These are phyloP conservation scores for Scaptomyza hsui DNA, from an alignment of 1,140 invertebrate species.

Conservation along the genomic window DNA sequence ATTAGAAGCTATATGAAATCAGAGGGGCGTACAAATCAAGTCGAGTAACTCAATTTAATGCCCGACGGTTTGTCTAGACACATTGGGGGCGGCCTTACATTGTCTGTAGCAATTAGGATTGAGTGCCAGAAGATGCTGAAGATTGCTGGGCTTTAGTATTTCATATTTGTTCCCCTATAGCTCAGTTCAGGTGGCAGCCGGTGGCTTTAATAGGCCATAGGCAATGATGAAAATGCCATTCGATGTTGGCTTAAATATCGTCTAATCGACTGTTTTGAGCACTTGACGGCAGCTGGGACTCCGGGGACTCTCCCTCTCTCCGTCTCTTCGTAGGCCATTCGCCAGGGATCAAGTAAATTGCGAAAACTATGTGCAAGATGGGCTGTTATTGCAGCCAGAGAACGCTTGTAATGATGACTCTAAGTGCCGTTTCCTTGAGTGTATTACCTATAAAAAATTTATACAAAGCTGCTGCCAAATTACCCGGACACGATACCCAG, in stretches of 20 bases:
- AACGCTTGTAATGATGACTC: conserved; percentile 84
- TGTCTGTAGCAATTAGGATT: conserved; percentile 27
- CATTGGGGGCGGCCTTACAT: neutral
- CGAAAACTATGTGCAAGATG: conserved; percentile 84
- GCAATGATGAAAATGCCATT: conserved; percentile 69
- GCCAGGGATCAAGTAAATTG: conserved; percentile 82
- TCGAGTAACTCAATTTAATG: conserved; percentile 45
- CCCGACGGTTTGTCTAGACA: conserved; percentile 38
- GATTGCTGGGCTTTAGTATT: conserved; percentile 7
- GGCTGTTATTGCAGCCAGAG: conserved; percentile 83
- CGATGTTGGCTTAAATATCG: conserved; percentile 63
- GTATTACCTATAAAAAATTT: conserved; percentile 84
- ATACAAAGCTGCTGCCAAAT: conserved; percentile 81
- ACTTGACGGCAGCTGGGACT: conserved; percentile 60
- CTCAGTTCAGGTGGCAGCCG: conserved; percentile 45
- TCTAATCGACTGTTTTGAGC: conserved; percentile 74
- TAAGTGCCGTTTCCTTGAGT: conserved; percentile 84
- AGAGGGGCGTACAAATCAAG: conserved; percentile 38
- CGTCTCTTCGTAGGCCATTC: conserved; percentile 20
- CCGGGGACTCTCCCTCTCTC: conserved; percentile 2
- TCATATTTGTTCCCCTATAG: conserved; percentile 23
- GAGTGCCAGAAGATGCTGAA: conserved; percentile 24
- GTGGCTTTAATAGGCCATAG: conserved; percentile 65
- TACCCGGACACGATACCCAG: conserved; percentile 48
- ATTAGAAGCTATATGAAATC: conserved; percentile 66